Evolutionary conservation across 2,888 invertebrate species (phyloP), one percentile per base, ranked within the genome.

Genomic region (Rhingia rostrata): DNA sequence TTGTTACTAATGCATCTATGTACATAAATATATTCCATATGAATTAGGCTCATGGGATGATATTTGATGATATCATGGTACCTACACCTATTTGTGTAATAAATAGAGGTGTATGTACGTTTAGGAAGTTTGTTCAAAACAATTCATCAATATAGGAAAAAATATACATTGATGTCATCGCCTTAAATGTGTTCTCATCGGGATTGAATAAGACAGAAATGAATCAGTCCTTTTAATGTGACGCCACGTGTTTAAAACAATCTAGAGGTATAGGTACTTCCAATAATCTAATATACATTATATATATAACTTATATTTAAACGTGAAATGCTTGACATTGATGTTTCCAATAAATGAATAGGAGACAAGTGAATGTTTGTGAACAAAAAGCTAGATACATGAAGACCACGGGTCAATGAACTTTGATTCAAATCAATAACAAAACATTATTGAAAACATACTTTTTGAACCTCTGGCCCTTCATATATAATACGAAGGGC

Each of bases 141-240:
- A 53, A 37, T 53, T 37, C 51, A 61, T 22, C 22, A 22, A 22
- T 22, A 22, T 22, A 22, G 2, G 22, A 22, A 22, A 35, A 14
- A 73, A 63, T 63, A 33, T 45, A 43, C 4, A 45, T 74, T 49
- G 64, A 74, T 74, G 56, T 74, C 49, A 64, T 74, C 45, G 47
- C 37, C 35, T 43, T 41, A 51, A 58, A 22, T 12, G 35, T n/a
- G 30, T 39, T 54, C 45, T n/a, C 32, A 22, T 61, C 9, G 30
- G 35, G 9, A 12, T 12, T 4, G 33, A 63, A 43, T 4, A 43
- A 14, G 45, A 22, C 9, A 22, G 14, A 47, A 30, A 49, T 9
- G 10, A 49, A 22, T 30, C 4, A 41, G 9, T 10, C 47, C 4
- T 22, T 22, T 22, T 6, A 7, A 7, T 7, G 2, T 45, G n/a